Base-by-base conservation (phyloP, 2,113 vertebrate species). In the Casuarius casuarius region DNA sequence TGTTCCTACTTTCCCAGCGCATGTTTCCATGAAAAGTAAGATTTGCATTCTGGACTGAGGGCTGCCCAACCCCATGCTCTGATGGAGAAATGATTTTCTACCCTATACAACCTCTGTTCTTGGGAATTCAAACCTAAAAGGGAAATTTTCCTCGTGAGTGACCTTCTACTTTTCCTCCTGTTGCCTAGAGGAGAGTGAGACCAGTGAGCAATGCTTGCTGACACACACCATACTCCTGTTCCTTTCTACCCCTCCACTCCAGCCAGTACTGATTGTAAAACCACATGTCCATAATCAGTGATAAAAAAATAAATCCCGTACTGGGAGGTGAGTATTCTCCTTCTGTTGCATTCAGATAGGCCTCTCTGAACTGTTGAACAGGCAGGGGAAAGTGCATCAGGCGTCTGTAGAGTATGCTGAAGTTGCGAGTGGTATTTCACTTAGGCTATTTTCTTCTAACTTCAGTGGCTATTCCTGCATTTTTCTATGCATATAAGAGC, bases 131-230 rank as follows among this genome's bases (percentile, higher is more conserved):
- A 31, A 92, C 82, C 85, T 92, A 94, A 94, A 95, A 93, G 85
- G 89, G 92, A 74, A 87, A 92, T 96, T 92, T 92, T 96, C 90
- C 82, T 91, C 0, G 2, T 76, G 85, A 93, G 78, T 88, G 88
- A 93, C 61, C 93, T 96, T 95, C 82, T 72, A 71, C 85, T 97
- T 90, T 80, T 90, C 71, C 52, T 94, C 72, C 78, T 88, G 79
- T 71, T 97, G 93, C 87, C 85, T 93, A 40, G 87, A 96, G 87
- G 90, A 94, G 89, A 42, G 31, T 3, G n/a, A 46, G 92, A 62
- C 85, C 78, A 38, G 90, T 67, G 92, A 90, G 94, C 92, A 73
- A 5, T 90, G 87, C 72, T 93, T 86, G 87, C 46, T 94, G 87
- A 70, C 94, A 88, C 81, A 76, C 84, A 58, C 87, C 62, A 58